A percentile compares a stretch with the other conserved stretches of the same genome.
phyloP scores from a whole-genome alignment of 2,797 vertebrate genomes.

The Leptatherina wallacei region DNA sequence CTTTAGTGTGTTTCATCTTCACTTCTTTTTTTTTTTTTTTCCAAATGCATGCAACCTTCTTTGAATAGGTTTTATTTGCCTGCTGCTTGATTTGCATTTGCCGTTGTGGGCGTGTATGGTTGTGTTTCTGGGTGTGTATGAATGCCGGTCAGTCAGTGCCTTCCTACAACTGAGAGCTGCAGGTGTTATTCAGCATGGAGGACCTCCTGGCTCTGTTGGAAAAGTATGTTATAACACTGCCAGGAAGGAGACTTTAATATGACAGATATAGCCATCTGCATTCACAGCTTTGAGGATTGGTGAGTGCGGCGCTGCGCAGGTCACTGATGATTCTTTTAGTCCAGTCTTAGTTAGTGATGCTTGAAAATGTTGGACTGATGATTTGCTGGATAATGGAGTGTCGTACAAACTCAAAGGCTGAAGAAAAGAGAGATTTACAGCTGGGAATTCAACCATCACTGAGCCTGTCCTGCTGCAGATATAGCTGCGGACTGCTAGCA shows the following conservation, averaged over 20 bases:
- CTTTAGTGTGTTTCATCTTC: slow-evolving; percentile 6
- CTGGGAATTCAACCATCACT: slow-evolving; percentile 55
- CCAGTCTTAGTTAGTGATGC: slow-evolving; percentile 59
- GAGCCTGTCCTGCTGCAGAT: slow-evolving; percentile 50
- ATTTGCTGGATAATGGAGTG: slow-evolving; percentile 67
- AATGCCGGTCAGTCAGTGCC: slow-evolving; percentile 33
- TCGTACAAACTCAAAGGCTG: slow-evolving; percentile 47
- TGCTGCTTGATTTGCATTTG: slow-evolving; percentile 70
- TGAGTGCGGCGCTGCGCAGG: slow-evolving; percentile 62
- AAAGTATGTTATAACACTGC: slow-evolving; percentile 42
- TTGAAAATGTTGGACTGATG: slow-evolving; percentile 59
- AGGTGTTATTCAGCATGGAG: slow-evolving; percentile 25
- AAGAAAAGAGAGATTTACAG: slow-evolving; percentile 72
- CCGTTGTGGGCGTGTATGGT: slow-evolving; percentile 20
- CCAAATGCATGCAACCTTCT: slow-evolving; percentile 36
- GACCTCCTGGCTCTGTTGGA: slow-evolving; percentile 39
- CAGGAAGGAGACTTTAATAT: slow-evolving; percentile 55
- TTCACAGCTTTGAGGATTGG: slow-evolving; percentile 65
- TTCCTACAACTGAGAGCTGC: slow-evolving; percentile 26
- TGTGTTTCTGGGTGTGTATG: slow-evolving; percentile 27
- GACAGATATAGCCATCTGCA: slow-evolving; percentile 64
- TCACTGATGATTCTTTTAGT: slow-evolving; percentile 57
- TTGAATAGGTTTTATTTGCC: slow-evolving; percentile 65
- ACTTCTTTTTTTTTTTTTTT: slow-evolving; percentile 13
- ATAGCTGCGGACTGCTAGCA: slow-evolving; percentile 45